Percentiles rank a stretch among this genome's conserved stretches.
Conservation (phyloP, 2,113 vertebrate species). For the Alaudala cheleensis region DNA sequence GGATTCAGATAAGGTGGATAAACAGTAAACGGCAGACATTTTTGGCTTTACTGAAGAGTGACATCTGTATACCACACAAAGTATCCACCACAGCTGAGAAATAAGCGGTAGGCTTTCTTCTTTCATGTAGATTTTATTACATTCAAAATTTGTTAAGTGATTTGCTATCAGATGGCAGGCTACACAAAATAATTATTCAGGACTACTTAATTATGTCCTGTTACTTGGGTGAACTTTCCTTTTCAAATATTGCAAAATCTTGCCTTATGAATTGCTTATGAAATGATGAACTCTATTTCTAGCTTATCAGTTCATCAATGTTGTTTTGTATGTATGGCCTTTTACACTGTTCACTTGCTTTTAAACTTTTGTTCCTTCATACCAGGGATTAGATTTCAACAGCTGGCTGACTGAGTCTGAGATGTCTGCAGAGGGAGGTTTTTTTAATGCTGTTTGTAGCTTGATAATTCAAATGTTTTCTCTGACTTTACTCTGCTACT, state of each 20-base stretch:
- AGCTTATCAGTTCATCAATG: rapidly evolving
- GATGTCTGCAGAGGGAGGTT: background rate
- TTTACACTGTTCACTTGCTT: background rate
- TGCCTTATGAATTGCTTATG: background rate
- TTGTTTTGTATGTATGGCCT: rapidly evolving
- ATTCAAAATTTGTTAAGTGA: background rate
- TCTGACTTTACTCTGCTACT: background rate
- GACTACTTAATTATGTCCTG: background rate
- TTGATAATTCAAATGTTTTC: background rate
- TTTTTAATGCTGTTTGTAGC: background rate
- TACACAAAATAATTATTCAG: background rate
- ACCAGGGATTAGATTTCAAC: background rate
- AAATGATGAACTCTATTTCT: background rate
- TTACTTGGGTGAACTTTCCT: background rate
- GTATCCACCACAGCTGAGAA: background rate
- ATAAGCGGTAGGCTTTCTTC: background rate
- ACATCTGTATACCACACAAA: background rate
- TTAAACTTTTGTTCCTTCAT: background rate
- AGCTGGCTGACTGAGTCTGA: background rate
- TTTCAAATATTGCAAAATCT: background rate
- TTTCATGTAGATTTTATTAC: background rate
- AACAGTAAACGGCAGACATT: background rate
- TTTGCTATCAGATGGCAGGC: background rate
- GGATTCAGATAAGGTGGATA: background rate
- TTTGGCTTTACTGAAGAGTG: background rate